Evolutionary conservation across 2,888 invertebrate genomes (phyloP).

Genomic region (Luperina testacea): DNA sequence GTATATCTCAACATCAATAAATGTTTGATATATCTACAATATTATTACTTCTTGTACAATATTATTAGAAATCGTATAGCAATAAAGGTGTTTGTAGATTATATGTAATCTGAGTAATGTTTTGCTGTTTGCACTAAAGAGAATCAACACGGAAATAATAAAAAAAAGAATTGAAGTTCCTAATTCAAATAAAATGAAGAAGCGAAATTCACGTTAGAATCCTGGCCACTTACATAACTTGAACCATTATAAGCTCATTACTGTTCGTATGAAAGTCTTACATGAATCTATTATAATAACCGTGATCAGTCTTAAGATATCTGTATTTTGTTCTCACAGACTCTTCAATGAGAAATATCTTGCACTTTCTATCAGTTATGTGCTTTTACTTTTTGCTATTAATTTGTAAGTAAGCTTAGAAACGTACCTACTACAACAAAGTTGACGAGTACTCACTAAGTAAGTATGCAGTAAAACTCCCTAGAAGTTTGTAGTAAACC

Average conservation of each 20-base stretch:
- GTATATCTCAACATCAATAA: constrained; percentile 28
- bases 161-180: constrained; percentile 1
- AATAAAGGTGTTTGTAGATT: constrained; percentile 42
- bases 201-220: constrained; percentile 15
- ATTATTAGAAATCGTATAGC: constrained; percentile 14
- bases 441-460: neutral
- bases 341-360: constrained; percentile 47
- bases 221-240: constrained; percentile 41
- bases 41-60: constrained; percentile 25
- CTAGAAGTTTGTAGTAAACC: neutral
- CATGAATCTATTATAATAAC: constrained; percentile 53
- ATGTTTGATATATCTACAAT: constrained; percentile 38
- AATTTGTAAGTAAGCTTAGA: constrained; percentile 26
- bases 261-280: constrained; percentile 47
- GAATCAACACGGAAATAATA: constrained; percentile 17
- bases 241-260: constrained; percentile 45
- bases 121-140: constrained; percentile 27
- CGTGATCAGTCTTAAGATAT: constrained; percentile 42
- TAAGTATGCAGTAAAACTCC: neutral
- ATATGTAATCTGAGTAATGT: constrained; percentile 23
- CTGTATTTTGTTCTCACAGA: constrained; percentile 34
- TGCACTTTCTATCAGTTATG: constrained; percentile 51
- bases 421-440: constrained; percentile 9
- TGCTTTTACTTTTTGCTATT: constrained; percentile 54
- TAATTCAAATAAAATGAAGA: constrained; percentile 10